Conservation (phyloP, 2,113 vertebrate genomes). For the Zeus faber region DNA sequence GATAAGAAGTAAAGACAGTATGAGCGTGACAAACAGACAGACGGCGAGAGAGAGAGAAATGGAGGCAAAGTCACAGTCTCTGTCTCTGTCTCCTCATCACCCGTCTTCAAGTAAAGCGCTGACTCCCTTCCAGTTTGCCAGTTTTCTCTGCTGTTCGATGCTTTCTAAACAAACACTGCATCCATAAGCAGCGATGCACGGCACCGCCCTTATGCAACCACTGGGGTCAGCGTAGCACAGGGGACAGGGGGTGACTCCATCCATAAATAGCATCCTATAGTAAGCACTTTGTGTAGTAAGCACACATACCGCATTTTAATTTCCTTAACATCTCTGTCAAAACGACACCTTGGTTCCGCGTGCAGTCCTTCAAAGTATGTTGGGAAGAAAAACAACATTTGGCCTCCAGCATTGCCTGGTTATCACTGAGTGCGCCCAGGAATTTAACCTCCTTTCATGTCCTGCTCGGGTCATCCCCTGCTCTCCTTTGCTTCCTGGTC, state of each 20-base stretch:
- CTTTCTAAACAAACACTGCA: slow-evolving; percentile 9
- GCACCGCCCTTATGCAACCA: slow-evolving; percentile 22
- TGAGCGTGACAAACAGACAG: too few relatives aligned
- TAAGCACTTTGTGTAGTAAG: slow-evolving; percentile 32
- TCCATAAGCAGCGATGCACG: slow-evolving; percentile 15
- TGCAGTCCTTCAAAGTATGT: too few relatives aligned
- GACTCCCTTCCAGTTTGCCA: too few relatives aligned
- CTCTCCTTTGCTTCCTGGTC: slow-evolving; percentile 1
- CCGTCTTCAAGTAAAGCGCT: too few relatives aligned
- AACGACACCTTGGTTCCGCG: too few relatives aligned
- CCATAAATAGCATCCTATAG: slow-evolving; percentile 32
- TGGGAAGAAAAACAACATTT: not conserved
- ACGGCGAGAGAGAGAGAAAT: too few relatives aligned
- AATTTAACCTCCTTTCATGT: slow-evolving; percentile 13
- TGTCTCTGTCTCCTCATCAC: too few relatives aligned
- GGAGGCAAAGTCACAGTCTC: too few relatives aligned
- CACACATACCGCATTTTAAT: slow-evolving; percentile 21
- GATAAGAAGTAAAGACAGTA: too few relatives aligned
- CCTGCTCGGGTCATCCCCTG: slow-evolving; percentile 7
- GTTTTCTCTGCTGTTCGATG: not conserved
- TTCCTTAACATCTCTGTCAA: too few relatives aligned
- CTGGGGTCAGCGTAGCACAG: slow-evolving; percentile 21
- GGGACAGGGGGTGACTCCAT: slow-evolving; percentile 24
- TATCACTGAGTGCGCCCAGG: slow-evolving; percentile 20
- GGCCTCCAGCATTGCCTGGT: not conserved